Base-by-base conservation (phyloP, 2,113 vertebrate genomes). In the Ornithorhynchus anatinus region DNA sequence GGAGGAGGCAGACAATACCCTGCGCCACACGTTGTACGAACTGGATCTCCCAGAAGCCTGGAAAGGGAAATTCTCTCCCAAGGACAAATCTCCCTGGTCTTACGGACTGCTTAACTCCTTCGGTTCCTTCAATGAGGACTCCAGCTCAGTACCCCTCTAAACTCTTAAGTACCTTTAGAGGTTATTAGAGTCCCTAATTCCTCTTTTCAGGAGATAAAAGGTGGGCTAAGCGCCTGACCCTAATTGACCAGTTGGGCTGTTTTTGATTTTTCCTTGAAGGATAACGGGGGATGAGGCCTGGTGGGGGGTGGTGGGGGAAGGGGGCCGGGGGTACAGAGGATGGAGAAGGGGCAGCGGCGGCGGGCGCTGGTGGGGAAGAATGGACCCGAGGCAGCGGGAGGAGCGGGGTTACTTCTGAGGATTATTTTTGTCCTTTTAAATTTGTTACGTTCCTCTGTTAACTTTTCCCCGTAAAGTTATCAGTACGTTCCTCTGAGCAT, bases 111-210 rank as follows among this genome's bases (percentile, higher is more conserved):
- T n/a, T n/a, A n/a, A n/a, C n/a, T n/a, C n/a, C n/a, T n/a, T n/a
- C n/a, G n/a, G n/a, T n/a, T n/a, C n/a, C n/a, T n/a, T n/a, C n/a
- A n/a, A n/a, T n/a, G n/a, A n/a, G n/a, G n/a, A 88, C 89, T 86
- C 86, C 85, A 83, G 73, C 52, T 48, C 71, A 75, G 70, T 75
- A 81, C 75, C 25, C 63, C 75, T 88, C 87, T 86, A 87, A 87
- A 90, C 83, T 88, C 84, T 72, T 77, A 84, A 79, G 66, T 16
- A 0, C 63, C 83, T n/a, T 86, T 84, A 83, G 84, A 86, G 87
- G 77, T 86, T 86, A 88, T 86, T 73, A 80, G 69, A 73, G n/a
- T 38, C 36, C 58, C 83, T 87, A 87, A 87, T 87, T 88, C 81
- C 86, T 33, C 73, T 54, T 84, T 84, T 75, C 63, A 62, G 72